Evolutionary conservation across 2,888 invertebrate species (phyloP), one percentile per base, ranked within the genome.

Genomic region (Nycteola revayana): DNA sequence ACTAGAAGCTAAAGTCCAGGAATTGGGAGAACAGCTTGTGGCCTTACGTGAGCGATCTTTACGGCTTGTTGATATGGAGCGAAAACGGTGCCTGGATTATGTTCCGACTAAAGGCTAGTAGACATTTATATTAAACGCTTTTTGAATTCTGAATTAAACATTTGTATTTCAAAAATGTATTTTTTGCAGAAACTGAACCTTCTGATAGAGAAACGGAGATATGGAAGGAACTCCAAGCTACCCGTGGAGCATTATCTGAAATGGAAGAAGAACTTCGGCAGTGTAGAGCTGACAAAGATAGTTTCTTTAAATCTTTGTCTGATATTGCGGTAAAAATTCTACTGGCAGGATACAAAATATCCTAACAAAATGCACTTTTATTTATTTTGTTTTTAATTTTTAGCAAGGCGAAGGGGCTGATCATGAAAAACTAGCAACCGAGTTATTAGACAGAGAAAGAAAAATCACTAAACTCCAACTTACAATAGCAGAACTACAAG

Each of bases 251-350:
- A 0, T 50, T 90, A 11, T 60, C 69, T 1, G 68, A 68, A 3
- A 75, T 82, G 1, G 86, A 84, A 42, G 80, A 88, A 35, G 81
- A 83, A 32, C 54, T 89, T 2, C 59, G 68, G 1, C 76, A 79
- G 40, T 68, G 88, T 42, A 72, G 83, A 25, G 73, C 71, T 2
- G 90, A 91, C 36, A 90, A 90, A 45, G 87, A 90, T 7, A 84
- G 71, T 25, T 88, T 91, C 46, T 64, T 90, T 29, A 72, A 78
- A 36, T 78, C 88, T 1, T 65, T 90, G 26, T 70, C 87, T 18
- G 75, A 74, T 43, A 87, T 89, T 55, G 90, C 89, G 60, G 90
- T 90, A 74, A 5, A 3, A 14, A 14, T 3, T 14, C 5, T 2
- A 14, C 14, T 14, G 14, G 14, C 2, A 5, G 5, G 2, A 14